Conservation (phyloP, 2,797 vertebrate species). For the Nyctalus aviator region DNA sequence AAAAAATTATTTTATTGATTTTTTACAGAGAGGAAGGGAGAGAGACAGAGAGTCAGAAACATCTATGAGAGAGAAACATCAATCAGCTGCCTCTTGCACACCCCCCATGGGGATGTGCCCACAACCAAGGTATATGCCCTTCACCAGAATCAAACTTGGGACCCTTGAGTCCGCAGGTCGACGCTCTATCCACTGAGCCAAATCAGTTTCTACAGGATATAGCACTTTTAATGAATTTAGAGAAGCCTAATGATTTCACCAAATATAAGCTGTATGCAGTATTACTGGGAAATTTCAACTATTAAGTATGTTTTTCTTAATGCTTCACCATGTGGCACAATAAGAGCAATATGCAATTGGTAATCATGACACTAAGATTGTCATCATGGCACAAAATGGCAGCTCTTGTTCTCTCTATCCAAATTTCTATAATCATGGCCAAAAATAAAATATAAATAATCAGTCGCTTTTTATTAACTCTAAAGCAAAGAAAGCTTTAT, state of each 20-base stretch:
- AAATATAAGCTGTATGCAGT: not conserved
- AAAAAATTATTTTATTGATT: no score
- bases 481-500: not conserved
- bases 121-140: no score
- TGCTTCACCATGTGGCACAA: not conserved
- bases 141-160: no score
- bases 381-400: not conserved
- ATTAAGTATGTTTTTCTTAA: slow-evolving; percentile 19
- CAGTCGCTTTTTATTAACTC: slow-evolving; percentile 20
- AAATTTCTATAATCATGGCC: not conserved
- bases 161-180: no score
- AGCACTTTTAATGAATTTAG: slow-evolving; percentile 64
- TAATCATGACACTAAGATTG: not conserved
- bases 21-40: no score
- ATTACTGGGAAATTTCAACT: slow-evolving; percentile 6
- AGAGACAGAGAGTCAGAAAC: no score
- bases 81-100: no score
- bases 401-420: not conserved
- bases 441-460: slow-evolving; percentile 1
- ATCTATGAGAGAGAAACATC: no score
- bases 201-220: not conserved
- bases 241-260: slow-evolving; percentile 42
- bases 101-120: no score
- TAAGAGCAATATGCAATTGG: not conserved
- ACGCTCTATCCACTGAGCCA: no score